A percentile compares a stretch with the other conserved stretches of the same genome.
Evolutionary conservation across 2,888 invertebrate species (phyloP).

Genomic region (Phalangium opilio): DNA sequence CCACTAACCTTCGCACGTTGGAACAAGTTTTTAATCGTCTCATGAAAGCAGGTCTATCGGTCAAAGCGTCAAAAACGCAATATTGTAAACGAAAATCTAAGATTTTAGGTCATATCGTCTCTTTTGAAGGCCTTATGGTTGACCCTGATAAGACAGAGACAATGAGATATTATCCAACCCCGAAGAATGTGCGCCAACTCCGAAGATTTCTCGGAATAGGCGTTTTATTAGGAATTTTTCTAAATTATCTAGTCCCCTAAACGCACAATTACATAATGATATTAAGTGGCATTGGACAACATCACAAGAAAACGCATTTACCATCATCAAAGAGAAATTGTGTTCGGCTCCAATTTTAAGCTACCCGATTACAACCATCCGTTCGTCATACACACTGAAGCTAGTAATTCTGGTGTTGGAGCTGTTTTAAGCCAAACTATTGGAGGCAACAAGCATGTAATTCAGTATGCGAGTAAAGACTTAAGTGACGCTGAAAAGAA

Average conservation of each 20-base stretch:
- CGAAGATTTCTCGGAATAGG: not conserved
- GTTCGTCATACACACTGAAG: conserved; percentile 22
- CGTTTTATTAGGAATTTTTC: conserved; percentile 6
- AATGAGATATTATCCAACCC: conserved; percentile 8
- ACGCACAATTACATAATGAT: conserved; percentile 5
- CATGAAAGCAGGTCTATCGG: conserved; percentile 13
- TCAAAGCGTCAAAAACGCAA: conserved; percentile 18
- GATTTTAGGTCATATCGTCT: conserved; percentile 11
- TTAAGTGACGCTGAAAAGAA: conserved; percentile 17
- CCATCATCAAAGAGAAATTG: conserved; percentile 3
- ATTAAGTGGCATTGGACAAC: conserved; percentile 6
- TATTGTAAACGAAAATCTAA: conserved; percentile 11
- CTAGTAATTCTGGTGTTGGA: conserved; percentile 22
- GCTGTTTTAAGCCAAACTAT: conserved; percentile 21
- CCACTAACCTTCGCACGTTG: conserved; percentile 14
- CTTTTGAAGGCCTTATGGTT: conserved; percentile 3
- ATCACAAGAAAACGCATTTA: conserved; percentile 4
- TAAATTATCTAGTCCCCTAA: not conserved
- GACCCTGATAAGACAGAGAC: conserved; percentile 4
- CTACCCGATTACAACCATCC: conserved; percentile 11
- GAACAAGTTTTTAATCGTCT: conserved; percentile 15
- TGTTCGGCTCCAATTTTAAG: conserved; percentile 17
- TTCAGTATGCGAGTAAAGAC: conserved; percentile 20
- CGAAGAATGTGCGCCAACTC: conserved; percentile 6
- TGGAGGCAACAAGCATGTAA: conserved; percentile 10